Conservation (phyloP, 2,888 invertebrate species). For the Drosophila trichaetosa region DNA sequence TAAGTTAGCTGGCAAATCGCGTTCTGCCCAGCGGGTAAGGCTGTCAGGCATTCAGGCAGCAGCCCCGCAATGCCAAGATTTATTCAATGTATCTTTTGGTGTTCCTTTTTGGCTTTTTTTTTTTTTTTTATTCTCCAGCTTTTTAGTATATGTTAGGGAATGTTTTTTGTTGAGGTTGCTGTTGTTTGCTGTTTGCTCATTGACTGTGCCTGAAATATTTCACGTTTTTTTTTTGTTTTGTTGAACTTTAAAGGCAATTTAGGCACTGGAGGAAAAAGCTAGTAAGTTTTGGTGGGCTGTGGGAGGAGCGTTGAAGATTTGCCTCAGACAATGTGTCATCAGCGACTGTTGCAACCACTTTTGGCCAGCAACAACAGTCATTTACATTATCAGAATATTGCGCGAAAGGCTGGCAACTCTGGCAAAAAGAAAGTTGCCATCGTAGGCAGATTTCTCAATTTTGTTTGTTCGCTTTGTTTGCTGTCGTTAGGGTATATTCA, state of each 20-base stretch:
- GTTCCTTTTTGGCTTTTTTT: conserved; percentile 14
- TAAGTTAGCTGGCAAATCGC: conserved; percentile 67
- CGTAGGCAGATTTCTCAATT: conserved; percentile 1
- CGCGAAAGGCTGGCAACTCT: conserved; percentile 26
- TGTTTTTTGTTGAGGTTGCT: background rate
- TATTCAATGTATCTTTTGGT: conserved; percentile 54
- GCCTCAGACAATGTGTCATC: conserved; percentile 53
- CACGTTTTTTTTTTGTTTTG: background rate
- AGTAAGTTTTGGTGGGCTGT: background rate
- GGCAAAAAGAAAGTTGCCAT: conserved; percentile 22
- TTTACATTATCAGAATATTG: conserved; percentile 57
- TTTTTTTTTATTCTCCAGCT: background rate
- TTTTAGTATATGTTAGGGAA: background rate
- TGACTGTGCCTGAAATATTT: conserved; percentile 32
- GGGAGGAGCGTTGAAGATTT: background rate
- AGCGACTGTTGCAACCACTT: conserved; percentile 39
- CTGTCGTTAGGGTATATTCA: conserved; percentile 49
- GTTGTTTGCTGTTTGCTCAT: conserved; percentile 20
- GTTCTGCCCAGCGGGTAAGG: conserved; percentile 46
- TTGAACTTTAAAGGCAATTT: conserved; percentile 14
- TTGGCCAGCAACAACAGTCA: conserved; percentile 43
- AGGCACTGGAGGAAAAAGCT: background rate
- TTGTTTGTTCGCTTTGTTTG: conserved; percentile 29
- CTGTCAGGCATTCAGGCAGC: conserved; percentile 6
- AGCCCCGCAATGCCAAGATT: conserved; percentile 66